These are phyloP conservation scores for Streptopelia turtur DNA, from an alignment of 2,797 vertebrate species.

Conservation along the genomic window DNA sequence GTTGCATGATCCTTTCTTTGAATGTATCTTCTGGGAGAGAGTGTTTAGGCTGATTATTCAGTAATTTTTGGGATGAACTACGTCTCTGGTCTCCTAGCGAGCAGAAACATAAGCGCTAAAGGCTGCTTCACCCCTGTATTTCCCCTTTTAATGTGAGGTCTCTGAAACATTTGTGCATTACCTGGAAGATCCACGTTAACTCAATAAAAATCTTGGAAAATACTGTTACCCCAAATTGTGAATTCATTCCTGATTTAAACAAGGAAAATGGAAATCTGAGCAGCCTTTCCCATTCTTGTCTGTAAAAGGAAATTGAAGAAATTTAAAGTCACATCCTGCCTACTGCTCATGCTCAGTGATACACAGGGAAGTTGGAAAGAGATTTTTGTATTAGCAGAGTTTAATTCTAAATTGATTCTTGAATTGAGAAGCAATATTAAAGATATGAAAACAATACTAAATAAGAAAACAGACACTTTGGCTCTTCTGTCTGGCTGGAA, in stretches of 20 bases:
- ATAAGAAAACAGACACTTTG: neutral
- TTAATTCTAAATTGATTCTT: neutral
- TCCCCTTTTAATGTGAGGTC: neutral
- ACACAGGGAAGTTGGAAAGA: neutral
- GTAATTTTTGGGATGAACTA: neutral
- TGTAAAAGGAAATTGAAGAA: neutral
- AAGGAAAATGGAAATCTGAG: neutral
- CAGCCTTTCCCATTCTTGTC: neutral
- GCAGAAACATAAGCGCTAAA: neutral
- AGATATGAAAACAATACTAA: neutral
- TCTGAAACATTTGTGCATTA: neutral
- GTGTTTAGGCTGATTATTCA: neutral
- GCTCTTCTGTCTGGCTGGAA: neutral
- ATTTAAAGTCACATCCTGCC: neutral
- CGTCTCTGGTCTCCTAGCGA: neutral
- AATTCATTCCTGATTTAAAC: neutral
- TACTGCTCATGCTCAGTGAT: neutral
- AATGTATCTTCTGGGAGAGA: neutral
- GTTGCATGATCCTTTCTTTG: neutral
- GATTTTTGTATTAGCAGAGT: neutral
- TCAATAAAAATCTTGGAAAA: neutral
- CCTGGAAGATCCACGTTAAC: neutral
- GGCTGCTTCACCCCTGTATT: neutral
- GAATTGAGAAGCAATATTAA: neutral
- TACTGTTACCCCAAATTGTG: neutral